Evolutionary conservation across 2,888 invertebrate genomes (phyloP), one percentile per base, ranked within the genome.

Genomic region (Trilocha varians): DNA sequence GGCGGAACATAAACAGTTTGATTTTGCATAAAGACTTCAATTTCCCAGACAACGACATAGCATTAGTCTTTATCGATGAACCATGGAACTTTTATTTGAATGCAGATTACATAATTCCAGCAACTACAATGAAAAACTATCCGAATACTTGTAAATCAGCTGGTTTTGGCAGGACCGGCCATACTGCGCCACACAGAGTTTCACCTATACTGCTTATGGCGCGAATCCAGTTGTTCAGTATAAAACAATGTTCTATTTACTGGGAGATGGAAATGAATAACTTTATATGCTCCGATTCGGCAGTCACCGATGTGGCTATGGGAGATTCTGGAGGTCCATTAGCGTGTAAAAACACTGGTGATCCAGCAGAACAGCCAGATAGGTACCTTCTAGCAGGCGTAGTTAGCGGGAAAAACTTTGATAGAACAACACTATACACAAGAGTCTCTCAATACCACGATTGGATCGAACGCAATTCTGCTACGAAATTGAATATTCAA

Each of bases 261-360:
- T 80, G 79, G 78, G 65, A 70, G 13, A 68, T 76, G 62, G 52
- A 74, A 17, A 72, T 77, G 77, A 56, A 61, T 36, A 39, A 42
- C 0, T 71, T 53, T 15, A 52, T 76, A 13, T 76, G 77, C 47
- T 57, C 74, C 0, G 57, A 61, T 42, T 65, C 70, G 0, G 45
- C 49, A 0, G 11, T 65, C 0, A 46, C 60, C 0, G 76, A 74
- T 36, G 70, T 72, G 0, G 55, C 66, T 0, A 52, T 47, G 3
- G 80, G 79, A 0, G 82, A 80, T 44, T 80, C 80, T 0, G 82
- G 79, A 0, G 76, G 80, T 0, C 82, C 80, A 0, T 44, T 82
- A 16, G 54, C 59, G 1, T 80, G 82, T 41, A 52, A 45, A 2
- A 53, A 43, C 2, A 69, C 70, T 0, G 32, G 37, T 0, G 71